Conservation (phyloP, 2,888 invertebrate genomes). For the Caenorhabditis japonica region DNA sequence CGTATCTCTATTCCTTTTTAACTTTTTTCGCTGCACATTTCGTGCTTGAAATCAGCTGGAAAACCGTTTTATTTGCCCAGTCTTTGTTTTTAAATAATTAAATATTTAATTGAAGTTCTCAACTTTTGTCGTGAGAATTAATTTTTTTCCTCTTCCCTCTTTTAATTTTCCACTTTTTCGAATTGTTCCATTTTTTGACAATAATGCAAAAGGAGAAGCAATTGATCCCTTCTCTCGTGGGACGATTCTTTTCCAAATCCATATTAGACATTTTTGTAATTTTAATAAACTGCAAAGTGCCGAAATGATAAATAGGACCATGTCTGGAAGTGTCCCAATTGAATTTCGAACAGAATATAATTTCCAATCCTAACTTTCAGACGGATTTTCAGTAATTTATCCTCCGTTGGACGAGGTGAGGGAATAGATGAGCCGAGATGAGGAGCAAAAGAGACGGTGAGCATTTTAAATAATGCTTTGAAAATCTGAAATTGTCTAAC, state of each 20-base stretch:
- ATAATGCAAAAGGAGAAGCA: no score
- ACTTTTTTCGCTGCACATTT: not conserved
- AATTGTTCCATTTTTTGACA: constrained; percentile 5
- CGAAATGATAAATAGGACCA: not conserved
- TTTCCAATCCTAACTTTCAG: not conserved
- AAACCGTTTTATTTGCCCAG: constrained; percentile 1
- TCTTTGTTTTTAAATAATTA: no score
- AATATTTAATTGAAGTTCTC: constrained; percentile 7
- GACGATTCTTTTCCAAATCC: no score
- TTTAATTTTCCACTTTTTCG: not conserved
- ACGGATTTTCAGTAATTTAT: not conserved
- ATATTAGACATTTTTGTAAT: not conserved
- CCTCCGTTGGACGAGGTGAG: not conserved
- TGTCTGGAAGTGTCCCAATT: constrained; percentile 14
- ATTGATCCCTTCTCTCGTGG: no score
- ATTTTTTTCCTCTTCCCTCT: not conserved
- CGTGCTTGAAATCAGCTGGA: no score
- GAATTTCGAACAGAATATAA: not conserved
- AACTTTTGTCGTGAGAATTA: constrained; percentile 32
- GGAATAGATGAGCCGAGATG: constrained; percentile 26
- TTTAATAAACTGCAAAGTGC: constrained; percentile 21
- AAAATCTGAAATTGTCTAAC: constrained; percentile 2
- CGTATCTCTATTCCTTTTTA: constrained; percentile 40
- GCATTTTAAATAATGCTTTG: no score
- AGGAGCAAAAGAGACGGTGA: constrained; percentile 25